Percentiles rank a stretch among this genome's conserved stretches.
These are phyloP conservation scores for Lycocerus yunnanus DNA, from an alignment of 2,888 invertebrate genomes.

Conservation along the genomic window DNA sequence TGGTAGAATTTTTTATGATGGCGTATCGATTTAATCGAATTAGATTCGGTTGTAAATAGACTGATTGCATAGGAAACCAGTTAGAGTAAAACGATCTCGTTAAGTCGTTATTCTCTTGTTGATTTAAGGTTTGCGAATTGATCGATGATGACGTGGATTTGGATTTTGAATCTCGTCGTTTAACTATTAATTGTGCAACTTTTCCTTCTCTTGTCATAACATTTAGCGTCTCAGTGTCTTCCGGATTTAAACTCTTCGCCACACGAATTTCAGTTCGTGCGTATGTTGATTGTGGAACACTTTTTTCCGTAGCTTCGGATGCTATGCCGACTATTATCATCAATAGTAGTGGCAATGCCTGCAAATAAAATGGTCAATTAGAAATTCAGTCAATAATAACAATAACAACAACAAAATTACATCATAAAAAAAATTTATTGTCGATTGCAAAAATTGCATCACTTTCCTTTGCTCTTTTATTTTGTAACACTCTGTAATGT, in stretches of 20 bases:
- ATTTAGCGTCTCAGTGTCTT: conserved; percentile 75
- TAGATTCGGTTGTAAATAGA: conserved; percentile 48
- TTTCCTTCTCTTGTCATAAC: conserved; percentile 78
- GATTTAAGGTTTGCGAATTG: neutral
- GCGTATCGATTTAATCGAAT: conserved; percentile 47
- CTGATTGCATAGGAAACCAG: conserved; percentile 53
- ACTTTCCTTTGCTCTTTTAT: too few species aligned
- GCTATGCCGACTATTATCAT: conserved; percentile 39
- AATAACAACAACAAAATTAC: too few species aligned
- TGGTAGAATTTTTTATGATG: conserved; percentile 45
- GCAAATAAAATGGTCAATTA: conserved; percentile 55
- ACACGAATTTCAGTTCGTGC: conserved; percentile 78
- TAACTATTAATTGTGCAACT: conserved; percentile 77
- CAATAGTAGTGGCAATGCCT: conserved; percentile 56
- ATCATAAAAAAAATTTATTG: too few species aligned
- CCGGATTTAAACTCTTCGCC: conserved; percentile 76
- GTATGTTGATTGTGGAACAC: conserved; percentile 61
- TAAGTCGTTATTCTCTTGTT: conserved; percentile 7
- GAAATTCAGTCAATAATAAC: too few species aligned
- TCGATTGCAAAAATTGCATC: too few species aligned
- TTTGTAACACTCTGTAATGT: too few species aligned
- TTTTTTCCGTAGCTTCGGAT: conserved; percentile 44
- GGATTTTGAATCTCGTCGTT: conserved; percentile 67
- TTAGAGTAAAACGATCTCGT: conserved; percentile 46
- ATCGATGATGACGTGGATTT: conserved; percentile 7